A percentile compares a stretch with the other conserved stretches of the same genome.
phyloP scores from a whole-genome alignment of 2,113 vertebrate species.

The Rhinogobius similis region DNA sequence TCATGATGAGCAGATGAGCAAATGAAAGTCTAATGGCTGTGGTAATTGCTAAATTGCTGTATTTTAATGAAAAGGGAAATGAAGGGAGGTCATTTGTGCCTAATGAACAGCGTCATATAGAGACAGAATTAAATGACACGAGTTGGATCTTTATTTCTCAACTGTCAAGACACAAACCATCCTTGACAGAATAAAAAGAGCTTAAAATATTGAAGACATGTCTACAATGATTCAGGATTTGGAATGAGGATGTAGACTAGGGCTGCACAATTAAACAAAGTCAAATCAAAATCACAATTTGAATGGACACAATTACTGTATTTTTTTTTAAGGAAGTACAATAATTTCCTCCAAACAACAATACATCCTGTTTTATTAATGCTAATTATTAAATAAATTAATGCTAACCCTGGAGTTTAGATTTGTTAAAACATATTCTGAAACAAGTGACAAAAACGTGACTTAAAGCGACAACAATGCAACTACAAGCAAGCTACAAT shows the following conservation, averaged over 20 bases:
- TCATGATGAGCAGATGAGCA: constrained; percentile 52
- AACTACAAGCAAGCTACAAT: too few species aligned
- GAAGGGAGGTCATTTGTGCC: constrained; percentile 43
- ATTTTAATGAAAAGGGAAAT: constrained; percentile 43
- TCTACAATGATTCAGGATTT: constrained; percentile 30
- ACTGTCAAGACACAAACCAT: constrained; percentile 38
- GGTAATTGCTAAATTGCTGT: constrained; percentile 55
- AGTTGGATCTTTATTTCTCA: constrained; percentile 31
- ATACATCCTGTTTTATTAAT: too few species aligned
- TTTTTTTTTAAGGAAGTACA: too few species aligned
- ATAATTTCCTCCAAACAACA: too few species aligned
- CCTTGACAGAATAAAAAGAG: constrained; percentile 39
- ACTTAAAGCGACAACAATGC: too few species aligned
- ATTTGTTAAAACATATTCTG: too few species aligned
- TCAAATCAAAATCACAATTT: too few species aligned
- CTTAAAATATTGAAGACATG: constrained; percentile 10
- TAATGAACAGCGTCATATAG: constrained; percentile 56
- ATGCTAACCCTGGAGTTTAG: too few species aligned
- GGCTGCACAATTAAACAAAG: too few species aligned
- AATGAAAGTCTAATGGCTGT: constrained; percentile 58
- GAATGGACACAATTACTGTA: too few species aligned
- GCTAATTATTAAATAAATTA: too few species aligned
- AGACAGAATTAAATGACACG: constrained; percentile 31
- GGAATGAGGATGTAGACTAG: constrained; percentile 15
- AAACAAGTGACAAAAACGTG: too few species aligned